Evolutionary conservation across 2,888 invertebrate species (phyloP).

Genomic region (Harmothoe impar): DNA sequence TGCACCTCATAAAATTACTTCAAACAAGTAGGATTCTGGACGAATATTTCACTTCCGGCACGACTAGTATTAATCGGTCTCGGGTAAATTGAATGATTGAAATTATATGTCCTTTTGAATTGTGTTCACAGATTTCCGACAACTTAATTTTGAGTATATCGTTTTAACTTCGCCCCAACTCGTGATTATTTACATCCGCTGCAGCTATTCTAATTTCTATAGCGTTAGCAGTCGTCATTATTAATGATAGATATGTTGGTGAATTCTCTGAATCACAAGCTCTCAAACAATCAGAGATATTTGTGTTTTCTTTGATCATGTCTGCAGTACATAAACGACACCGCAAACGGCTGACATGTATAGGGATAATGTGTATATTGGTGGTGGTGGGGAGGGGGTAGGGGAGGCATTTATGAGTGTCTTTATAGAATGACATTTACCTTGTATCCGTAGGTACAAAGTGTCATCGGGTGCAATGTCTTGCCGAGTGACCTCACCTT

Average conservation of each 20-base stretch:
- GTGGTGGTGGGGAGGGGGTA: neutral
- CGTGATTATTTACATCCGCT: too few species aligned
- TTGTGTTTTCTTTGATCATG: constrained; percentile 10
- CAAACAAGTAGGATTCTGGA: too few species aligned
- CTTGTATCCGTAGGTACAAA: neutral
- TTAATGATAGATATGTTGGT: neutral
- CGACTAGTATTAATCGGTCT: too few species aligned
- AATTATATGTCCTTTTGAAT: too few species aligned
- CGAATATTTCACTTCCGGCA: too few species aligned
- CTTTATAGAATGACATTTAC: neutral
- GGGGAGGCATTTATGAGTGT: neutral
- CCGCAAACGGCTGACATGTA: neutral
- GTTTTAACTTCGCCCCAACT: too few species aligned
- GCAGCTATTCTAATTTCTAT: too few species aligned
- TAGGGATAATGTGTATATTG: neutral
- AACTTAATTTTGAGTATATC: too few species aligned
- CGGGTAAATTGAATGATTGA: too few species aligned
- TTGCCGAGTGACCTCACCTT: constrained; percentile 22
- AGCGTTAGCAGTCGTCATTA: neutral
- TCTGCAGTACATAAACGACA: neutral
- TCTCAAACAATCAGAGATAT: constrained; percentile 11
- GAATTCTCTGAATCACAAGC: neutral
- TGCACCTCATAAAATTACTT: too few species aligned
- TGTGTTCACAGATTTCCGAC: too few species aligned
- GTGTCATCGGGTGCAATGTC: constrained; percentile 14